These are phyloP conservation scores for Tarsius wallacei DNA, from an alignment of 2,797 vertebrate species.

Conservation along the genomic window DNA sequence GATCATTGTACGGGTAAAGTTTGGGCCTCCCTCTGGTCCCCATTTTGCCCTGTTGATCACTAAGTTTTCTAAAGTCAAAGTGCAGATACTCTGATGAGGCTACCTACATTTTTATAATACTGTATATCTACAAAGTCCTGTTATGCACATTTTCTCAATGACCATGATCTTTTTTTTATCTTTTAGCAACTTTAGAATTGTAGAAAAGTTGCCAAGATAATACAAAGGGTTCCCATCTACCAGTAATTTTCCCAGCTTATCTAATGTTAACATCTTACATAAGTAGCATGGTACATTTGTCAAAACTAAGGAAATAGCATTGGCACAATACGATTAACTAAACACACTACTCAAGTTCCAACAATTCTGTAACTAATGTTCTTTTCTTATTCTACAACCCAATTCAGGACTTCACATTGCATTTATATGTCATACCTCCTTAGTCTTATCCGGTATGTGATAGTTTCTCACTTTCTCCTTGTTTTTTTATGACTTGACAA, in stretches of 20 bases:
- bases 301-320: neutral
- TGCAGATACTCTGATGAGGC: neutral
- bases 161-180: neutral
- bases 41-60: neutral
- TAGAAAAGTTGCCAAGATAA: neutral
- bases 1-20: no score
- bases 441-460: neutral
- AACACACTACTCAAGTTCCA: neutral
- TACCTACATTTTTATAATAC: neutral
- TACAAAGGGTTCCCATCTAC: neutral
- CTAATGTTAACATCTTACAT: neutral
- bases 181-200: slow-evolving; percentile 9
- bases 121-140: neutral
- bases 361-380: neutral
- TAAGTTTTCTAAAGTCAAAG: neutral
- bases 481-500: neutral
- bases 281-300: neutral
- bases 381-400: neutral
- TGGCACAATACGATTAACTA: neutral
- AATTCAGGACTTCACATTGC: neutral
- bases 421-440: neutral
- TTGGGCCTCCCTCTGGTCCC: no score
- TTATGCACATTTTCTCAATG: neutral
- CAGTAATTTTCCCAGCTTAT: neutral
- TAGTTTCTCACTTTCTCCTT: neutral